Evolutionary conservation across 2,888 invertebrate species (phyloP).

Genomic region (Eupithecia subfuscata): DNA sequence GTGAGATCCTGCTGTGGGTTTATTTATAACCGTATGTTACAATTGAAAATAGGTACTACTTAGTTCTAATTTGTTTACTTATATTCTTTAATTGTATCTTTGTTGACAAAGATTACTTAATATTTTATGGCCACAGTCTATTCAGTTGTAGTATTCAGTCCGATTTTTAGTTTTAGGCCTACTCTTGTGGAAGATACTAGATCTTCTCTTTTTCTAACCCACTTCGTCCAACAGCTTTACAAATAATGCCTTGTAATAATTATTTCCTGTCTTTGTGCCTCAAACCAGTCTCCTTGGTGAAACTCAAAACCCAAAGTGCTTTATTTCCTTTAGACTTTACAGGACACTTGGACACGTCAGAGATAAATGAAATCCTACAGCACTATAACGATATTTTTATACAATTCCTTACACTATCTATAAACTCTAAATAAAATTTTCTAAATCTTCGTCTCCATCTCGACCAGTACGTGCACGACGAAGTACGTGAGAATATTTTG

Average conservation of each 20-base stretch:
- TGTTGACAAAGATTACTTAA: too few species aligned
- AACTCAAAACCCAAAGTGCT: too few species aligned
- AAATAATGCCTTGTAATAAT: too few species aligned
- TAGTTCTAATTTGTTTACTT: too few species aligned
- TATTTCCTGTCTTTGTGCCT: background rate
- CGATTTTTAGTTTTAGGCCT: background rate
- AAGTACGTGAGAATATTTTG: conserved; percentile 70
- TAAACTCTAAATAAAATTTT: conserved; percentile 17
- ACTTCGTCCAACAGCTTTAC: background rate
- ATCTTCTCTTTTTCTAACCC: background rate
- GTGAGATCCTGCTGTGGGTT: background rate
- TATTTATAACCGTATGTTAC: background rate
- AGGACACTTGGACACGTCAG: background rate
- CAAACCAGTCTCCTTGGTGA: background rate
- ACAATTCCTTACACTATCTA: conserved; percentile 11
- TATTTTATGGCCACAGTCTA: background rate
- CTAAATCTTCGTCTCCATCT: conserved; percentile 60
- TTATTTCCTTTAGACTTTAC: background rate
- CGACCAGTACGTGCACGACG: conserved; percentile 64
- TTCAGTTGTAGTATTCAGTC: background rate
- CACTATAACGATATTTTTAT: background rate
- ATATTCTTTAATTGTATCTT: background rate
- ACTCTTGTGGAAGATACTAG: background rate
- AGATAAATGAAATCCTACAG: too few species aligned
- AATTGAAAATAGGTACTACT: too few species aligned